Evolutionary conservation across 2,113 vertebrate species (phyloP), one percentile per base, ranked within the genome.

Genomic region (Ameiurus melas): DNA sequence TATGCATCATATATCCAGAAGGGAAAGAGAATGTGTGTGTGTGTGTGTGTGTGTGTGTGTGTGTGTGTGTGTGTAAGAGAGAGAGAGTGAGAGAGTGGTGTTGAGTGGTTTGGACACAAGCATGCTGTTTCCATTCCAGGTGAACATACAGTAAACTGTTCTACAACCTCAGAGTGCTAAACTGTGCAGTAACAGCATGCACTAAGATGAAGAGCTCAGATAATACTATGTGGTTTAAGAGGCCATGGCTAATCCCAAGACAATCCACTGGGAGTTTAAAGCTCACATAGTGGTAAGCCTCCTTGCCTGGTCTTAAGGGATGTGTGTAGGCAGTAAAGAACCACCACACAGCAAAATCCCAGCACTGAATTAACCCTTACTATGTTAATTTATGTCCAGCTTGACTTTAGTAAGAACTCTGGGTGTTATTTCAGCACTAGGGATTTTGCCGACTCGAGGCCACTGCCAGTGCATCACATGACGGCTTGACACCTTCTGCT

Each of bases 231-330:
- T 62, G 70, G 90, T 71, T 80, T 85, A 81, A 87, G 85, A 89
- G 86, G 53, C 86, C 30, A n/a, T 84, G 30, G 75, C 53, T 91
- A 90, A 92, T 88, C 85, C 86, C 47, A 51, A 39, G n/a, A 33
- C 89, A 92, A 92, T 92, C 89, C 84, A 62, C 25, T 60, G 60
- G 85, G 90, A 90, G 88, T 92, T 92, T 90, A 91, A 90, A 83
- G 89, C 90, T 92, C 91, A 90, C 80, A 60, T 62, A 64, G 64
- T 85, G 84, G 57, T 91, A 92, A 89, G 89, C 90, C 79, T 91
- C 22, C 83, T 90, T 91, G 86, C 60, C 81, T 86, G 87, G 83
- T 86, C 86, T 87, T 86, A 90, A 83, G 81, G 71, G 53, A 82
- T 89, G 58, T 87, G 88, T 57, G 85, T 88, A 83, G 85, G 85